Evolutionary conservation across 2,113 vertebrate genomes (phyloP).

Genomic region (Nannospalax galili): DNA sequence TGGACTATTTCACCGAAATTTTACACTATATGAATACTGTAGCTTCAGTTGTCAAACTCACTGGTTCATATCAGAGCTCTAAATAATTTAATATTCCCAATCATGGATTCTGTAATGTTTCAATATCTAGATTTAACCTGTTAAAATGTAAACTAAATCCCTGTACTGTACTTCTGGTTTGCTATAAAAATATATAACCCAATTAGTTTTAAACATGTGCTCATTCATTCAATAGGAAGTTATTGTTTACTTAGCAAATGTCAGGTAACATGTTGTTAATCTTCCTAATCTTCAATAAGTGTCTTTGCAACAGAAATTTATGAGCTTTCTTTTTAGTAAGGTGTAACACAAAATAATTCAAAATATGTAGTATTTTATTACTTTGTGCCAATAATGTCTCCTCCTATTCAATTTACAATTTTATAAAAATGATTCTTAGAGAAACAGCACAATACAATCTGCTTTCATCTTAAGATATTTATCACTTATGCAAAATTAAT

Average conservation of each 20-base stretch:
- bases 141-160: constrained; percentile 38
- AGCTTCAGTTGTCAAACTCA: not conserved
- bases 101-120: constrained; percentile 12
- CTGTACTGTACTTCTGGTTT: constrained; percentile 13
- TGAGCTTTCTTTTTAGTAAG: constrained; percentile 14
- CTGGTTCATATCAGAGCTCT: constrained; percentile 8
- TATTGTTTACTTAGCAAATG: not conserved
- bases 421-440: constrained; percentile 47
- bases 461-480: constrained; percentile 50
- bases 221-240: constrained; percentile 37
- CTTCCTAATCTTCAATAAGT: not conserved
- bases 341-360: constrained; percentile 48
- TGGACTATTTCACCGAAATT: constrained; percentile 34
- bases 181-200: constrained; percentile 20
- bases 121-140: constrained; percentile 43
- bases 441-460: not conserved
- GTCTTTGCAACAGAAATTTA: constrained; percentile 35
- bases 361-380: constrained; percentile 28
- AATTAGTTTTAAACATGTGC: constrained; percentile 21
- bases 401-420: constrained; percentile 28
- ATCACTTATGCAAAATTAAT: constrained; percentile 33
- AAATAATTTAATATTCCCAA: constrained; percentile 50
- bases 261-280: not conserved
- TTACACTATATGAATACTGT: constrained; percentile 30
- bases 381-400: constrained; percentile 36